These are phyloP conservation scores for Tortrix viridana DNA, from an alignment of 2,888 invertebrate species.

Conservation along the genomic window DNA sequence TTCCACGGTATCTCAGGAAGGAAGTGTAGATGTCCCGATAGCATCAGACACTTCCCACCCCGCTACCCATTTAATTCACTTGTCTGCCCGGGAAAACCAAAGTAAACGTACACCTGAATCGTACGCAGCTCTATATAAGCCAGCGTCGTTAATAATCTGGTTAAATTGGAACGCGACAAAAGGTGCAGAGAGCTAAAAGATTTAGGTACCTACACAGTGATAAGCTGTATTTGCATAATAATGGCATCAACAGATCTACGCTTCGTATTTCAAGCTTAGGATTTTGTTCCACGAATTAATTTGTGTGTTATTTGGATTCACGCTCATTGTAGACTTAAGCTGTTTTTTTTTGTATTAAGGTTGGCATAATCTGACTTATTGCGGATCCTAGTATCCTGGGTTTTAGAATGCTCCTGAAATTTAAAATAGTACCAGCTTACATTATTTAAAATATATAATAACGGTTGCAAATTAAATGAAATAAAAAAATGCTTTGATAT, in stretches of 20 bases:
- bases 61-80: slow-evolving; percentile 13
- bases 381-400: neutral
- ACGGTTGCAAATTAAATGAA: too few species aligned
- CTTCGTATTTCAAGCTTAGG: slow-evolving; percentile 6
- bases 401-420: neutral
- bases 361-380: neutral
- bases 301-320: slow-evolving; percentile 5
- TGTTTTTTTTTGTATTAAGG: slow-evolving; percentile 3
- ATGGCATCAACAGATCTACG: slow-evolving; percentile 12
- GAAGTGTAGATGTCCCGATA: slow-evolving; percentile 15
- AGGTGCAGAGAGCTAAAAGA: slow-evolving; percentile 14
- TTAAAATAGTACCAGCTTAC: neutral
- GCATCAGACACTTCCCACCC: slow-evolving; percentile 11
- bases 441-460: too few species aligned
- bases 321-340: slow-evolving; percentile 13
- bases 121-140: neutral
- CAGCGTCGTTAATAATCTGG: neutral
- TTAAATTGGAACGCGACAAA: slow-evolving; percentile 1
- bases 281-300: slow-evolving; percentile 16
- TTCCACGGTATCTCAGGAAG: slow-evolving; percentile 16
- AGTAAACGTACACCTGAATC: neutral
- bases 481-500: too few species aligned
- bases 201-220: slow-evolving; percentile 15
- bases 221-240: slow-evolving; percentile 29
- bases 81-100: slow-evolving; percentile 2